Evolutionary conservation across 2,888 invertebrate species (phyloP), one percentile per base, ranked within the genome.

Genomic region (Cheilosia impressa): DNA sequence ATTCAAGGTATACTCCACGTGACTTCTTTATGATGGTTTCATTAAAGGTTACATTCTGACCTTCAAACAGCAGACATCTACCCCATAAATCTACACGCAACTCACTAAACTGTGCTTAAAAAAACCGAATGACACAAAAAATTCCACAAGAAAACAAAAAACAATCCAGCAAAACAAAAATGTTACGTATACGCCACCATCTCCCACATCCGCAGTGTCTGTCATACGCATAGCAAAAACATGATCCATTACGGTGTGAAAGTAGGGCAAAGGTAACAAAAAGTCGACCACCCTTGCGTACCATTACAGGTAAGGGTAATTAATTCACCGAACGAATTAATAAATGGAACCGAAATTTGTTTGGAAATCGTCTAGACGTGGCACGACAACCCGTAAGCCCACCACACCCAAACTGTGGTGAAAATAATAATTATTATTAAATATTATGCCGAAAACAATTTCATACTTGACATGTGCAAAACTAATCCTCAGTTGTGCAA

Each of bases 131-230:
- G 31, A 24, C 50, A 38, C 47, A 19, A 9, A 34, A 19, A 47
- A 57, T 19, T 68, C 7, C 15, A 9, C 31, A 3, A 27, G 31
- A 27, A 41, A 24, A 38, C 24, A 3, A 10, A 38, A 10, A 38
- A 38, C 10, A 2, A 10, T 9, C 7, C 9, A 34, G n/a, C n/a
- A n/a, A n/a, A 38, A 22, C 19, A 24, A 27, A 47, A 27, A 41
- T n/a, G 53, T 78, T 63, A 78, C 69, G 77, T 63, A 78, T 78
- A 78, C 78, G 78, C 55, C 78, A 69, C 65, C 65, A 6, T 45
- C 15, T 7, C 53, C 27, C 31, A 15, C 10, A 72, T n/a, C 47
- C 31, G 19, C 47, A 22, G 31, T 27, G 24, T 55, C 68, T 53
- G 45, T 27, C 43, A 27, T 57, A 27, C 7, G 47, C 31, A 22